Percentiles rank a stretch among this genome's conserved stretches.
Evolutionary conservation across 1,140 invertebrate genomes (phyloP).

Genomic region (Papilio polyxenes): DNA sequence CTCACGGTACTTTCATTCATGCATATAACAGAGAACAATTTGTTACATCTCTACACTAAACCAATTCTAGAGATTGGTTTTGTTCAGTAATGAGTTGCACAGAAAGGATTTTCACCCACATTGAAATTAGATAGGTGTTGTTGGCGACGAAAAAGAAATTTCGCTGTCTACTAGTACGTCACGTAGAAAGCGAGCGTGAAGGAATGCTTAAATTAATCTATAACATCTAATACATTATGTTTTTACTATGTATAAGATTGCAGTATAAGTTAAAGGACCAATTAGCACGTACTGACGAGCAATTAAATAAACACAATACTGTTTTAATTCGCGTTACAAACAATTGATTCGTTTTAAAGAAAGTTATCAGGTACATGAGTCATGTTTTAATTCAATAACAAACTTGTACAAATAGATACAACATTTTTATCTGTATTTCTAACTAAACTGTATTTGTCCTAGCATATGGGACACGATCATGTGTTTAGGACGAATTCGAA

Average conservation of each 20-base stretch:
- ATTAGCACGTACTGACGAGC: background rate
- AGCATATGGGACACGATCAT: no score
- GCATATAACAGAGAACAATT: background rate
- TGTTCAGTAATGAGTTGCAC: no score
- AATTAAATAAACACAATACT: background rate
- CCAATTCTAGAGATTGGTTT: background rate
- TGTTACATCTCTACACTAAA: background rate
- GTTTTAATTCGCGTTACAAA: background rate
- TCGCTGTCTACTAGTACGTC: background rate
- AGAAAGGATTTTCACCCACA: background rate
- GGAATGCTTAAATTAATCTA: background rate
- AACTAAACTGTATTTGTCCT: no score
- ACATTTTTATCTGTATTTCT: no score
- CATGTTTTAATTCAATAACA: background rate
- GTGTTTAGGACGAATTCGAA: no score
- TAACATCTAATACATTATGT: background rate
- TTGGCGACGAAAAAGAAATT: constrained; percentile 12
- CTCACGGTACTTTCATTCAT: constrained; percentile 38
- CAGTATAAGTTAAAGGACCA: background rate
- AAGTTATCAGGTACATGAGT: background rate
- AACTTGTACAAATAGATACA: no score
- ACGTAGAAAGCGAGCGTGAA: constrained; percentile 27
- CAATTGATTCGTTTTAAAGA: background rate
- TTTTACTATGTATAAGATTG: background rate
- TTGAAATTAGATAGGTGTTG: background rate